phyloP scores from a whole-genome alignment of 2,797 vertebrate genomes.

The Ctenochaetus hawaiiensis region DNA sequence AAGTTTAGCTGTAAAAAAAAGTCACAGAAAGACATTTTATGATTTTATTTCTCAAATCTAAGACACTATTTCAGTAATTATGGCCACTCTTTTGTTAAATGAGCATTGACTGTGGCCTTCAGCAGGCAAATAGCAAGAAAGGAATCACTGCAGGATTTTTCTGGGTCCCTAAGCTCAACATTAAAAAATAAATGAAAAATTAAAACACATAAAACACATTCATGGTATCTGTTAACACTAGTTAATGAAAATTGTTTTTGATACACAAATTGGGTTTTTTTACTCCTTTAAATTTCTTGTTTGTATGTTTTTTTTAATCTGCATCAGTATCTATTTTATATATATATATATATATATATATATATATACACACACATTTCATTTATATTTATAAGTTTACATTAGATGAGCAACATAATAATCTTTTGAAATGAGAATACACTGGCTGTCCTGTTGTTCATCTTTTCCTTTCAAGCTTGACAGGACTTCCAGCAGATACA shows the following conservation, averaged over 20 bases:
- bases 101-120: conserved; percentile 20
- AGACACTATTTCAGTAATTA: conserved; percentile 5
- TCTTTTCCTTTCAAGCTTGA: conserved; percentile 28
- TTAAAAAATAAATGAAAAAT: neutral
- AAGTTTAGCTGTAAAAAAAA: neutral
- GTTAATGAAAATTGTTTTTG: too few relatives aligned
- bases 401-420: neutral
- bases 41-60: conserved; percentile 2
- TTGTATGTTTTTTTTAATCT: too few relatives aligned
- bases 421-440: neutral
- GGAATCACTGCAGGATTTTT: neutral
- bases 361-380: neutral
- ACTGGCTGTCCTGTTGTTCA: neutral
- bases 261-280: too few relatives aligned
- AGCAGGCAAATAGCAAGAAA: neutral
- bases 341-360: too few relatives aligned
- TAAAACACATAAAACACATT: too few relatives aligned
- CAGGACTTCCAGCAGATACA: conserved; percentile 19
- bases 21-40: neutral
- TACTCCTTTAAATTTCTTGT: too few relatives aligned
- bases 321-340: too few relatives aligned
- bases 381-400: neutral
- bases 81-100: conserved; percentile 1
- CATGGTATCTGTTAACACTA: too few relatives aligned
- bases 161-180: neutral